Evolutionary conservation across 2,797 vertebrate species (phyloP).

Genomic region (Sebastiscus albofasciatus): DNA sequence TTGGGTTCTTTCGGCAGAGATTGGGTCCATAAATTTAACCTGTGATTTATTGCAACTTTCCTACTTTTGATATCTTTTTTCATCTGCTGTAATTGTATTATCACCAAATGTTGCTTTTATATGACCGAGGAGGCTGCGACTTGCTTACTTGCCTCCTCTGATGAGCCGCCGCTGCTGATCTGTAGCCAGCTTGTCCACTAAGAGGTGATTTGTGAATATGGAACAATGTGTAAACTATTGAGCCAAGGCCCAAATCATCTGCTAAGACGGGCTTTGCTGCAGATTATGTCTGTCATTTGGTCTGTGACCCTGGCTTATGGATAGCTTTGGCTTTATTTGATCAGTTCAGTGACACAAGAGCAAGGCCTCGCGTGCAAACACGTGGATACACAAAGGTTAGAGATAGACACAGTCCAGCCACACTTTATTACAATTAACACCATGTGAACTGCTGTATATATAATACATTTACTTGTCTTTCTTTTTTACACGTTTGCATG

Average conservation of each 20-base stretch:
- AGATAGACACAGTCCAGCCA: neutral
- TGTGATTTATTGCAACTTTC: neutral
- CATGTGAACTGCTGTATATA: neutral
- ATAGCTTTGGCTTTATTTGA: conserved; percentile 78
- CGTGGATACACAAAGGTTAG: neutral
- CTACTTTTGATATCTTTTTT: neutral
- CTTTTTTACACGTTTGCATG: neutral
- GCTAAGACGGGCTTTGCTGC: conserved; percentile 71
- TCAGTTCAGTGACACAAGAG: conserved; percentile 60
- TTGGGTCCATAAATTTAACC: neutral
- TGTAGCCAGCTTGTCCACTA: conserved; percentile 36
- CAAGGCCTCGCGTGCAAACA: conserved; percentile 1
- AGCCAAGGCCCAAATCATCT: conserved; percentile 77
- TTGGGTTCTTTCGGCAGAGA: neutral
- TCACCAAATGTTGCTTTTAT: neutral
- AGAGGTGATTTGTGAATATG: conserved; percentile 73
- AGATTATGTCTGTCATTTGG: conserved; percentile 76
- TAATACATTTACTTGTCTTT: neutral
- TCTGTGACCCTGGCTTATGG: conserved; percentile 72
- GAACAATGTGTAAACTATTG: conserved; percentile 76
- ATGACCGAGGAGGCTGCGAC: neutral
- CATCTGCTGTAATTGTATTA: neutral
- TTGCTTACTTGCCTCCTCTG: conserved; percentile 18
- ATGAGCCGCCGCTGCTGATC: conserved; percentile 36
- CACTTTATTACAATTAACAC: neutral